These are phyloP conservation scores for Oreochromis tanganicae DNA, from an alignment of 2,113 vertebrate species.

Conservation along the genomic window DNA sequence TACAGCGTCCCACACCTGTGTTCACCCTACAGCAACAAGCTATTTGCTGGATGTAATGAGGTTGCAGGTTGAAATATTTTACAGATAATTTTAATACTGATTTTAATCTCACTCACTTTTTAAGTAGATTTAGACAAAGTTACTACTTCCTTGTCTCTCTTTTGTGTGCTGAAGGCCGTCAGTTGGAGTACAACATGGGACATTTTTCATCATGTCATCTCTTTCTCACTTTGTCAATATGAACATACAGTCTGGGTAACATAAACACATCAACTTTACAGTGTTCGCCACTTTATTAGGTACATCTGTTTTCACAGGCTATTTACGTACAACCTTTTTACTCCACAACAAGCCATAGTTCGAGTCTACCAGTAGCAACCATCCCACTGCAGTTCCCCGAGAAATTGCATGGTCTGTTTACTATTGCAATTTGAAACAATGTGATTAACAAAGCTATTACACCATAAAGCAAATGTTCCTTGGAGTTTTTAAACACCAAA, in stretches of 20 bases:
- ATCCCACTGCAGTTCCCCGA: background rate
- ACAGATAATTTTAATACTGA: background rate
- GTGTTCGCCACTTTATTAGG: background rate
- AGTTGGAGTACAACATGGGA: background rate
- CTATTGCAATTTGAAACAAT: background rate
- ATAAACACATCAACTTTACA: background rate
- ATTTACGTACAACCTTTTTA: background rate
- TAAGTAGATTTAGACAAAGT: background rate
- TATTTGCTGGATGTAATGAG: background rate
- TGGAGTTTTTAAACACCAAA: background rate
- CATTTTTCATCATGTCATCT: background rate
- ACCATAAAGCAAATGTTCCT: background rate
- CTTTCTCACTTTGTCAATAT: background rate
- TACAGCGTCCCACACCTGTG: accelerated
- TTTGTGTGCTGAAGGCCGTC: background rate
- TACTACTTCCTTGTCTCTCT: background rate
- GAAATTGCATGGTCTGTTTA: background rate
- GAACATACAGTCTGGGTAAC: background rate
- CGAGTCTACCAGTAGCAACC: background rate
- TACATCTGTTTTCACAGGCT: background rate
- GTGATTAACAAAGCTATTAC: background rate
- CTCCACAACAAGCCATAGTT: background rate
- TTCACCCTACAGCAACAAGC: background rate
- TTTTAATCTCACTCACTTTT: background rate
- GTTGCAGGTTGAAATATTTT: background rate